Conservation (phyloP, 2,797 vertebrate species). For the Anisognathus igniventris region DNA sequence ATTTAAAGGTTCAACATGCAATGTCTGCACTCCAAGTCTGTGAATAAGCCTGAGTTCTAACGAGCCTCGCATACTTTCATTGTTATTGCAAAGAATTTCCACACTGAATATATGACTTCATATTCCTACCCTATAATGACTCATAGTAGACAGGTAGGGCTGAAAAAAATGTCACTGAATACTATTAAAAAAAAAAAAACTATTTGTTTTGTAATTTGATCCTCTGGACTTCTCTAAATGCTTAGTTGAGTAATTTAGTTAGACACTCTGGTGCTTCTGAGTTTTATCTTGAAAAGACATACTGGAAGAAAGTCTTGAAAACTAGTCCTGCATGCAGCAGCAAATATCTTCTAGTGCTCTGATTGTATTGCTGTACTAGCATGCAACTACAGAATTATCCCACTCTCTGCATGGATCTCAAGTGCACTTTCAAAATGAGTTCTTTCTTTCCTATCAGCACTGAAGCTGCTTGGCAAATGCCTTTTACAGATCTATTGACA, state of each 20-base stretch:
- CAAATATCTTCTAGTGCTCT: neutral
- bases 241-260: neutral
- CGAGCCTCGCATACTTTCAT: rapidly evolving
- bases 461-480: neutral
- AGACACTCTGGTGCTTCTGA: neutral
- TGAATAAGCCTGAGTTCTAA: neutral
- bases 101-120: neutral
- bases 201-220: neutral
- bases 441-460: neutral
- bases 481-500: constrained; percentile 19
- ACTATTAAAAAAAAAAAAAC: neutral
- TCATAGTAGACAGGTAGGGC: neutral
- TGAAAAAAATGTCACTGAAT: neutral
- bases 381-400: neutral
- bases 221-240: neutral
- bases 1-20: neutral
- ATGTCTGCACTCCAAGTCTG: neutral
- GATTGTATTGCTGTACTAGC: neutral
- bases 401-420: neutral
- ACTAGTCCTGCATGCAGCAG: neutral
- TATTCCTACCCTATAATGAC: neutral
- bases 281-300: neutral
- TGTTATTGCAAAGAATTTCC: neutral
- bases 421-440: constrained; percentile 5
- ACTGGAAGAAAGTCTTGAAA: neutral